These are phyloP conservation scores for Polydrusus pterygomalis DNA, from an alignment of 2,888 invertebrate genomes.

Conservation along the genomic window DNA sequence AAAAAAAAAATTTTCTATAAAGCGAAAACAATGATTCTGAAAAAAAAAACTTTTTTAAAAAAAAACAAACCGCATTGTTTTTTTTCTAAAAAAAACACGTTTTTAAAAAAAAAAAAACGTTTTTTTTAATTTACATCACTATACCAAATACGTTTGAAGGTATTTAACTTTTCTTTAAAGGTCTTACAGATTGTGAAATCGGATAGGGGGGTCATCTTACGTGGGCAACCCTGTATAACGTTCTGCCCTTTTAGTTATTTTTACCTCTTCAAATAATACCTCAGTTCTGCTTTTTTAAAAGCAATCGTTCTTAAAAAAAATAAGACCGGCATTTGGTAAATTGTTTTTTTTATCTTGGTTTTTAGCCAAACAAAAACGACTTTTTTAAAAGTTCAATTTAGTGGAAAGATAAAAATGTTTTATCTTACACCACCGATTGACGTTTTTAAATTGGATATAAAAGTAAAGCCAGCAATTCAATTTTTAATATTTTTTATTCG, in stretches of 20 bases:
- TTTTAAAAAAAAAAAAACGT: no score
- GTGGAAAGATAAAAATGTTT: conserved; percentile 12
- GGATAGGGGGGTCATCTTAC: no score
- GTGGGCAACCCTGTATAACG: no score
- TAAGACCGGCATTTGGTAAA: conserved; percentile 1
- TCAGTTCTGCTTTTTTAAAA: not conserved
- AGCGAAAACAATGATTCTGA: no score
- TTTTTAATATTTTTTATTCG: not conserved
- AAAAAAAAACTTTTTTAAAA: no score
- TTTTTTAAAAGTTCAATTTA: conserved; percentile 14
- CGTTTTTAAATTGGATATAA: not conserved
- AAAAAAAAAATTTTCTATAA: no score
- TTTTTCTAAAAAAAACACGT: no score
- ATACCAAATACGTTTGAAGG: no score
- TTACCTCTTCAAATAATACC: not conserved
- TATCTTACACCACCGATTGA: conserved; percentile 3
- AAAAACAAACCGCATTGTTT: no score
- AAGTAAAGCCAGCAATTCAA: not conserved
- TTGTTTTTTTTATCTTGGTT: not conserved
- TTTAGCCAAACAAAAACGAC: conserved; percentile 1
- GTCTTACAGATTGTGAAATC: no score
- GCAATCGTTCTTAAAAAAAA: not conserved
- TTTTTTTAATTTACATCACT: no score
- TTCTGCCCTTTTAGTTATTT: not conserved
- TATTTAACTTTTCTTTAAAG: no score